Conservation (phyloP, 2,888 invertebrate species). For the Alsophila aescularia region DNA sequence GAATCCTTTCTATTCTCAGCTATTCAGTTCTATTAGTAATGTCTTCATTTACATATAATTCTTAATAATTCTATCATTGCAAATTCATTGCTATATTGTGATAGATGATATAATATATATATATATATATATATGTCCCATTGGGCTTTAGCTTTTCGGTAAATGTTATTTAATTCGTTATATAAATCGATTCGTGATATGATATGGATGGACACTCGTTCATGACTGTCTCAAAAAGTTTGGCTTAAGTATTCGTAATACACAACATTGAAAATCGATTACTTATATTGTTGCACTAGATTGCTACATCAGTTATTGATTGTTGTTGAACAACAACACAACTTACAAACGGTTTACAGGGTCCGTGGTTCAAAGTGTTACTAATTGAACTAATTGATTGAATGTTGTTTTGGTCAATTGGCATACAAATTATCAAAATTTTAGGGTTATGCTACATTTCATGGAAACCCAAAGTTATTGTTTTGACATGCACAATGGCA, state of each 20-base stretch:
- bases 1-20: too few species aligned
- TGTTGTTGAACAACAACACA: conserved; percentile 2
- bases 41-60: too few species aligned
- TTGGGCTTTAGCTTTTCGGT: conserved; percentile 1
- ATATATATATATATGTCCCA: not conserved
- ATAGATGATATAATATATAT: too few species aligned
- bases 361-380: too few species aligned
- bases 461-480: too few species aligned
- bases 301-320: conserved; percentile 19
- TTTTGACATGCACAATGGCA: too few species aligned
- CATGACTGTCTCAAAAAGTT: conserved; percentile 21
- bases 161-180: conserved; percentile 19
- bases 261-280: conserved; percentile 15
- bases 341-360: not conserved
- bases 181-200: conserved; percentile 14
- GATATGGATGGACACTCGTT: conserved; percentile 22
- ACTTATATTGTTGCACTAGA: conserved; percentile 17
- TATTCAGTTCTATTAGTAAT: too few species aligned
- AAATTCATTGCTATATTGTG: too few species aligned
- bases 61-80: too few species aligned
- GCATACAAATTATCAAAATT: too few species aligned
- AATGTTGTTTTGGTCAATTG: too few species aligned
- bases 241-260: conserved; percentile 30
- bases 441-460: too few species aligned
- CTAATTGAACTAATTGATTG: not conserved